These are phyloP conservation scores for Leguminivora glycinivorella DNA, from an alignment of 1,140 invertebrate species.

Conservation along the genomic window DNA sequence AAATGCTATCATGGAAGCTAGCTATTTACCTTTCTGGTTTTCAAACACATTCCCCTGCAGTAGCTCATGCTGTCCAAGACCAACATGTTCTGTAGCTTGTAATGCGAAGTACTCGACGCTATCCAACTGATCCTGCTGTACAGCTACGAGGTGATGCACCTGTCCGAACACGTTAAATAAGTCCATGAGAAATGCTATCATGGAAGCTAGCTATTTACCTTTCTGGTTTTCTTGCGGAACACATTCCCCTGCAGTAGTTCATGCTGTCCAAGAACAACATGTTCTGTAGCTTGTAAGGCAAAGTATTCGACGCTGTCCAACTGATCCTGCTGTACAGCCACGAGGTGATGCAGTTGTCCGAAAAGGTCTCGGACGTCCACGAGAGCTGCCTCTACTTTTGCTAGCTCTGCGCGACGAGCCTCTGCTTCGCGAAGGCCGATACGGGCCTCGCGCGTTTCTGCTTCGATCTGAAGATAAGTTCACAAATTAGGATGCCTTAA, in stretches of 20 bases:
- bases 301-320: slow-evolving; percentile 86
- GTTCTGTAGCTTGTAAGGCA: slow-evolving; percentile 83
- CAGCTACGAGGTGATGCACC: slow-evolving; percentile 87
- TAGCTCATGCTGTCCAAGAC: slow-evolving; percentile 74
- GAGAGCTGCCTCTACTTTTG: slow-evolving; percentile 90
- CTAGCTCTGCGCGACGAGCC: slow-evolving; percentile 89
- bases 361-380: slow-evolving; percentile 91
- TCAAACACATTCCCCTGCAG: slow-evolving; percentile 62
- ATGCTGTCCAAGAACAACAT: slow-evolving; percentile 81
- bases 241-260: slow-evolving; percentile 66
- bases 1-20: no score
- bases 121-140: slow-evolving; percentile 86
- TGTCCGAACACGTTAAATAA: slow-evolving; percentile 91
- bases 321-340: slow-evolving; percentile 86
- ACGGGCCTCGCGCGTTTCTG: slow-evolving; percentile 89
- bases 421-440: slow-evolving; percentile 90
- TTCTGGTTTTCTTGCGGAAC: slow-evolving; percentile 54
- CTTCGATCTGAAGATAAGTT: slow-evolving; percentile 84
- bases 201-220: slow-evolving; percentile 58
- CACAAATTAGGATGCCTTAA: slow-evolving; percentile 50
- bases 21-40: slow-evolving; percentile 58
- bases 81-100: slow-evolving; percentile 83
- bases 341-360: slow-evolving; percentile 86
- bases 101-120: slow-evolving; percentile 86
- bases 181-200: slow-evolving; percentile 87